phyloP scores from a whole-genome alignment of 2,113 vertebrate species.

The Datnioides undecimradiatus region DNA sequence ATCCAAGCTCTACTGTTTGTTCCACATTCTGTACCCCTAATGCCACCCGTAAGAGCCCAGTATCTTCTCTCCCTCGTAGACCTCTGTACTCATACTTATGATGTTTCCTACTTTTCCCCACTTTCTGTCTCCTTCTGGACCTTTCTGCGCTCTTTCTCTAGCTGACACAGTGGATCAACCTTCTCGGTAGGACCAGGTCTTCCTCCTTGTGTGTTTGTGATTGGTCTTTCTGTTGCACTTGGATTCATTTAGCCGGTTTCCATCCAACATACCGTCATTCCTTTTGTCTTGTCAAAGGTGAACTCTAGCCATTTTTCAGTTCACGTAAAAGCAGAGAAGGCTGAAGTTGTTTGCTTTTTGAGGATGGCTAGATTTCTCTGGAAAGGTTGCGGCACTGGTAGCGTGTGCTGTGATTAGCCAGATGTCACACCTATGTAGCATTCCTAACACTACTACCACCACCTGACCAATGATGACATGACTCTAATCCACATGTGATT shows the following conservation, averaged over 20 bases:
- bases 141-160: constrained; percentile 76
- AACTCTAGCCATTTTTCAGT: constrained; percentile 14
- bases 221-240: constrained; percentile 37
- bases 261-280: not conserved
- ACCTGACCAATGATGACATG: not conserved
- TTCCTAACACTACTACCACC: not conserved
- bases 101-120: constrained; percentile 55
- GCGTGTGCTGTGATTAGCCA: constrained; percentile 23
- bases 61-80: constrained; percentile 1
- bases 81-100: constrained; percentile 37
- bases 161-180: constrained; percentile 93
- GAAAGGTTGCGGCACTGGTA: not conserved
- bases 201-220: constrained; percentile 61
- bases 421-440: not conserved
- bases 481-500: constrained; percentile 10
- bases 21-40: not conserved
- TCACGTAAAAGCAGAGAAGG: not conserved
- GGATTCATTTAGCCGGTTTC: not conserved
- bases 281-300: constrained; percentile 1
- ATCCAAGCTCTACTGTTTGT: not conserved
- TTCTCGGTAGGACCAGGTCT: constrained; percentile 92
- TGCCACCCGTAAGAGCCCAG: not conserved
- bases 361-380: constrained; percentile 30
- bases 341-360: not conserved
- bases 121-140: constrained; percentile 39